Evolutionary conservation across 2,888 invertebrate species (phyloP).

Genomic region (Notodonta ziczac): DNA sequence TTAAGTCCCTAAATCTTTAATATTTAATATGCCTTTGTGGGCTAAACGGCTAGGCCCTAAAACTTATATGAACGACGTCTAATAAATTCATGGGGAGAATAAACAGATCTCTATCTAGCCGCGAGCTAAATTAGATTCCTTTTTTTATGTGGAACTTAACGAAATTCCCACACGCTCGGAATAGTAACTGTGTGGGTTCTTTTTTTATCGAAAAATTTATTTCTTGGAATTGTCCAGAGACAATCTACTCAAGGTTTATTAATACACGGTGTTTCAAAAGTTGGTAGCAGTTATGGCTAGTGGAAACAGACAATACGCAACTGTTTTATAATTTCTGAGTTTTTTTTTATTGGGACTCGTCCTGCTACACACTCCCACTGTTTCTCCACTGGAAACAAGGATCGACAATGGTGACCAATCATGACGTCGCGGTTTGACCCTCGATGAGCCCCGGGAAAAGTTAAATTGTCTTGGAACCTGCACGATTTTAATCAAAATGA

Average conservation of each 20-base stretch:
- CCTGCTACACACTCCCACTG: too few species aligned
- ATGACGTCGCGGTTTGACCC: too few species aligned
- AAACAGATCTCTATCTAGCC: slow-evolving; percentile 49
- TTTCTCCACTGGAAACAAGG: too few species aligned
- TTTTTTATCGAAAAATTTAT: not conserved
- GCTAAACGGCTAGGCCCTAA: slow-evolving; percentile 25
- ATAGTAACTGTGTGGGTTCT: slow-evolving; percentile 27
- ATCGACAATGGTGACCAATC: too few species aligned
- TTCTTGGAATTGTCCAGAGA: not conserved
- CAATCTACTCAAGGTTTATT: not conserved
- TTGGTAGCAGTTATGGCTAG: not conserved
- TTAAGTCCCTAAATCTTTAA: too few species aligned
- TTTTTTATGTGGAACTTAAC: slow-evolving; percentile 45
- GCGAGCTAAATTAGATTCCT: slow-evolving; percentile 48
- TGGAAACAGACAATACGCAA: too few species aligned
- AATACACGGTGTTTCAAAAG: too few species aligned
- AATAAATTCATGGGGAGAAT: slow-evolving; percentile 52
- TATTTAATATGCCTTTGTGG: slow-evolving; percentile 9
- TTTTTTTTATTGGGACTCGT: too few species aligned
- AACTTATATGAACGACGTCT: slow-evolving; percentile 51
- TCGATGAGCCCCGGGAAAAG: too few species aligned
- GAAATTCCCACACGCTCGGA: slow-evolving; percentile 33
- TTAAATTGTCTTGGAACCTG: too few species aligned
- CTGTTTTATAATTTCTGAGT: too few species aligned
- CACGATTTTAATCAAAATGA: too few species aligned